Evolutionary conservation across 2,888 invertebrate species (phyloP).

Genomic region (Cantharis nigra): DNA sequence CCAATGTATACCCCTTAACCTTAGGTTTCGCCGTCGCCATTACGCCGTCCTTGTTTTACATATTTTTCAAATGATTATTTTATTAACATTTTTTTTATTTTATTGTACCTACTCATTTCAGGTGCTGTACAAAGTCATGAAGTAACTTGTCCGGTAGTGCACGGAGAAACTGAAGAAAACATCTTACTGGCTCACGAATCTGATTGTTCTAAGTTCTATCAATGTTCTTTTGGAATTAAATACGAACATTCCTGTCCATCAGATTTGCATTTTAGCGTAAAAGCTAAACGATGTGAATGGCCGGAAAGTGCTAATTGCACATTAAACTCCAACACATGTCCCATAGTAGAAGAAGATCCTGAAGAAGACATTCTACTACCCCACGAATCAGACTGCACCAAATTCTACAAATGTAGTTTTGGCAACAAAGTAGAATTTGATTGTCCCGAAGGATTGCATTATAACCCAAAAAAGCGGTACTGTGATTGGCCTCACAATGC

Average conservation of each 20-base stretch:
- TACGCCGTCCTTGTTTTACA: too few relatives aligned
- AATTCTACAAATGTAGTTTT: conserved; percentile 22
- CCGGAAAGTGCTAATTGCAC: conserved; percentile 29
- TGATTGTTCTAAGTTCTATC: conserved; percentile 31
- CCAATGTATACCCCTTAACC: too few relatives aligned
- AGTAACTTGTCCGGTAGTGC: not conserved
- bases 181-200: conserved; percentile 18
- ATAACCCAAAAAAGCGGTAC: not conserved
- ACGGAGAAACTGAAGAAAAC: not conserved
- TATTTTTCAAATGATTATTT: too few relatives aligned
- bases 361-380: conserved; percentile 9
- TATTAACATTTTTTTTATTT: too few relatives aligned
- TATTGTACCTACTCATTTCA: not conserved
- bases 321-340: not conserved
- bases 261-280: conserved; percentile 32
- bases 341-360: conserved; percentile 8
- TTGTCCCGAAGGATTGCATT: conserved; percentile 8
- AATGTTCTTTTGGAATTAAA: conserved; percentile 26
- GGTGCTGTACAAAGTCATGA: not conserved
- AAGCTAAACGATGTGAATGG: conserved; percentile 32
- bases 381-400: conserved; percentile 21
- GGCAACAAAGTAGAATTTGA: not conserved
- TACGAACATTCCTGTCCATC: conserved; percentile 26
- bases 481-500: conserved; percentile 33
- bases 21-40: too few relatives aligned